These are phyloP conservation scores for Falcunculus frontatus DNA, from an alignment of 2,113 vertebrate species.

Conservation along the genomic window DNA sequence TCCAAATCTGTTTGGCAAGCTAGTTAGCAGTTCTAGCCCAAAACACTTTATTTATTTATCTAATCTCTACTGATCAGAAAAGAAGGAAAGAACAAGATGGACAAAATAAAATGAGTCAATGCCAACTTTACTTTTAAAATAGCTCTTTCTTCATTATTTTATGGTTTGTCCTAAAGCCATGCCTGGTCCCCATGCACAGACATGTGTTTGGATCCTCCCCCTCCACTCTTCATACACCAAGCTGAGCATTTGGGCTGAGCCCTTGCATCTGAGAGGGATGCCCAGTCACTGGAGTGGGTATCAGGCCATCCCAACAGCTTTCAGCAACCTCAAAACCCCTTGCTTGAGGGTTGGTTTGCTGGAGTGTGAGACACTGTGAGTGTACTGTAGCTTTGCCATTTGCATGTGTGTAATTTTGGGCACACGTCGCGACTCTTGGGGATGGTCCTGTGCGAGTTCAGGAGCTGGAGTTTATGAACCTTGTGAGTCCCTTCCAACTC, in stretches of 20 bases:
- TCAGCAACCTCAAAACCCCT: not conserved
- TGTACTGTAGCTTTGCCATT: not conserved
- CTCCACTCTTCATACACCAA: not conserved
- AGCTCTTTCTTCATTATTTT: not conserved
- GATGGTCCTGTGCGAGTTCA: not conserved
- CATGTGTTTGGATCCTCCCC: not conserved
- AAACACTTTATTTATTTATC: not conserved
- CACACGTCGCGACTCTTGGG: not conserved
- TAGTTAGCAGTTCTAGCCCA: conserved; percentile 18
- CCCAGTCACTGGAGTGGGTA: not conserved
- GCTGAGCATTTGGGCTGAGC: not conserved
- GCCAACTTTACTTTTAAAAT: conserved; percentile 5
- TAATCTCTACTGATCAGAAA: conserved; percentile 40
- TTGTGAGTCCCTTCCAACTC: not conserved
- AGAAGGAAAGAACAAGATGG: not conserved
- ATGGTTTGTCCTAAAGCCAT: not conserved
- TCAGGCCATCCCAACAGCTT: rapidly evolving
- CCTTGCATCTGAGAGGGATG: not conserved
- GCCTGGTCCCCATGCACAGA: not conserved
- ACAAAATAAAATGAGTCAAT: conserved; percentile 3
- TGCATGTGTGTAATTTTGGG: not conserved
- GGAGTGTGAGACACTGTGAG: not conserved
- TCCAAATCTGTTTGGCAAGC: not conserved
- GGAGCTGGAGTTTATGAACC: not conserved
- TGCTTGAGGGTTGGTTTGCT: not conserved